Evolutionary conservation across 2,888 invertebrate species (phyloP).

Genomic region (Microctonus hyperodae): DNA sequence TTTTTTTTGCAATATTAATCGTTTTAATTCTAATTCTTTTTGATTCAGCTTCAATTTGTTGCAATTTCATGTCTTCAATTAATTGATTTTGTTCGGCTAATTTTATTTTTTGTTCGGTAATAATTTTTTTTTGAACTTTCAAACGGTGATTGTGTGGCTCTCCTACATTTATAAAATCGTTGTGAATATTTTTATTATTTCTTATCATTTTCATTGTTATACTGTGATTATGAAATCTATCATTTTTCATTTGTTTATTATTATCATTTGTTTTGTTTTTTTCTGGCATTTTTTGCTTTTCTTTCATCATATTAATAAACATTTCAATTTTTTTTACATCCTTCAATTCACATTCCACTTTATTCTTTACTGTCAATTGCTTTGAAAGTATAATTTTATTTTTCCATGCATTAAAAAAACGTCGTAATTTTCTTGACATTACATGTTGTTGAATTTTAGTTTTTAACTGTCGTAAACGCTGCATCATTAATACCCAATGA

Average conservation of each 20-base stretch:
- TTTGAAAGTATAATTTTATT: conserved; percentile 33
- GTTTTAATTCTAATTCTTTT: conserved; percentile 63
- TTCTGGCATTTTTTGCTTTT: conserved; percentile 48
- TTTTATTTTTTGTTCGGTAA: conserved; percentile 75
- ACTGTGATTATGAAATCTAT: conserved; percentile 6
- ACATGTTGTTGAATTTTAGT: conserved; percentile 42
- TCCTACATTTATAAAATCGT: conserved; percentile 28
- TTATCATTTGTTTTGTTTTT: conserved; percentile 23
- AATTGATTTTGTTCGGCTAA: conserved; percentile 75
- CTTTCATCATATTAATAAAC: conserved; percentile 52
- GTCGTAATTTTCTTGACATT: conserved; percentile 38
- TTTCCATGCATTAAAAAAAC: conserved; percentile 50
- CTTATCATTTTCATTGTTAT: conserved; percentile 16
- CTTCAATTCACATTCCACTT: conserved; percentile 41
- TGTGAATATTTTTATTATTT: neutral
- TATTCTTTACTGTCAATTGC: conserved; percentile 31
- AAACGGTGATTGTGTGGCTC: conserved; percentile 50
- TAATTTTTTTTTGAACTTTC: conserved; percentile 76
- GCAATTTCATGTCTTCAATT: conserved; percentile 77
- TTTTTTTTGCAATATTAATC: conserved; percentile 67
- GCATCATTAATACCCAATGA: conserved; percentile 42
- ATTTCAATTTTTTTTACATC: conserved; percentile 55
- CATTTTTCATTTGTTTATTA: neutral
- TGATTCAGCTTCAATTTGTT: conserved; percentile 73
- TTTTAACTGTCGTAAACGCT: conserved; percentile 45